These are phyloP conservation scores for Orycteropus afer DNA, from an alignment of 2,113 vertebrate species.

Conservation along the genomic window DNA sequence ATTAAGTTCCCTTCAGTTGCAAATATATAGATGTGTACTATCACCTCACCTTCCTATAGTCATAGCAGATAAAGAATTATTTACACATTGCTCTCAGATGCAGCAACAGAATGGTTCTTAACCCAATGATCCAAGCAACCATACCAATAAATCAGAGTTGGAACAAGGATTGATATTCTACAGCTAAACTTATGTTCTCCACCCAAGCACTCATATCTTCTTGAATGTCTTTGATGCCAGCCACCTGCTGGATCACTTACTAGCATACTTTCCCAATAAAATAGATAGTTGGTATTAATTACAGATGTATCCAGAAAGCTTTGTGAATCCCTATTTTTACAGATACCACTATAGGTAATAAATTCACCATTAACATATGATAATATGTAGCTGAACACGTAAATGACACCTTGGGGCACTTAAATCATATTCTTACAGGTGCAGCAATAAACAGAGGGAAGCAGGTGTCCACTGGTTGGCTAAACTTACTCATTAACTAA, in stretches of 20 bases:
- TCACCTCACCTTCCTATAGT: background rate
- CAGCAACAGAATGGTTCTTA: background rate
- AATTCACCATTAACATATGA: conserved; percentile 6
- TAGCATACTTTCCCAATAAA: background rate
- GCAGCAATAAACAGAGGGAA: background rate
- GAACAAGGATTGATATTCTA: background rate
- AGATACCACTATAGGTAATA: background rate
- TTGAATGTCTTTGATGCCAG: background rate
- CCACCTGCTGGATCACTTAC: background rate
- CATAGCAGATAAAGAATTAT: background rate
- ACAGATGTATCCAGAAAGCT: background rate
- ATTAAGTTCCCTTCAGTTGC: background rate
- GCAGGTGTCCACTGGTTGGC: background rate
- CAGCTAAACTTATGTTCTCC: background rate
- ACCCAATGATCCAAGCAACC: background rate
- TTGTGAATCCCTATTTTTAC: background rate
- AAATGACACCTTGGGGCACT: background rate
- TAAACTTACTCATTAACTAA: background rate
- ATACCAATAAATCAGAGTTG: background rate
- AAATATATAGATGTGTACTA: background rate
- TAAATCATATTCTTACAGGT: background rate
- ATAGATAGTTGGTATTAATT: background rate
- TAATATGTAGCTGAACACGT: background rate
- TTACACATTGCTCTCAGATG: background rate
- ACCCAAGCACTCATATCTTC: background rate